A percentile compares a stretch with the other conserved stretches of the same genome.
phyloP scores from a whole-genome alignment of 2,888 invertebrate species.

The Acronicta alni region DNA sequence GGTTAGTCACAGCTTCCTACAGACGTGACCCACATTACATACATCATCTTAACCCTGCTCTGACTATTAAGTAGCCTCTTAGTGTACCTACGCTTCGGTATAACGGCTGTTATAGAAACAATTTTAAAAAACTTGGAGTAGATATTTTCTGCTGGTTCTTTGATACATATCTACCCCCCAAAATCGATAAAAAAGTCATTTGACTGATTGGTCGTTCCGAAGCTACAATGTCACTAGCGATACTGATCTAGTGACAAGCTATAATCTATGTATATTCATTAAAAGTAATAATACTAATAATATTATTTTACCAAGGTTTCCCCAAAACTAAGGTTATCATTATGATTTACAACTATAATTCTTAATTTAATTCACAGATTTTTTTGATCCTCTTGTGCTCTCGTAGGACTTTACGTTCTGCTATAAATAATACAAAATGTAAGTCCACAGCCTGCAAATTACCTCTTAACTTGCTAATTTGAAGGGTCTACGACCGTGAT shows the following conservation, averaged over 20 bases:
- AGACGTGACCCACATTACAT: slow-evolving; percentile 67
- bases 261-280: background rate
- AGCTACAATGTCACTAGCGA: slow-evolving; percentile 6
- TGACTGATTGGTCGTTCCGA: slow-evolving; percentile 16
- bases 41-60: slow-evolving; percentile 25
- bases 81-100: background rate
- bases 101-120: slow-evolving; percentile 7
- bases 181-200: slow-evolving; percentile 37
- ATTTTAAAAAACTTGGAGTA: background rate
- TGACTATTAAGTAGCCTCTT: slow-evolving; percentile 29
- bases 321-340: too few relatives aligned
- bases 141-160: background rate
- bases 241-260: slow-evolving; percentile 16
- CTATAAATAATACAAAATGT: slow-evolving; percentile 36
- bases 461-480: slow-evolving; percentile 37
- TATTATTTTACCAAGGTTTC: background rate
- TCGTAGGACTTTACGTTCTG: slow-evolving; percentile 19
- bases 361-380: slow-evolving; percentile 22
- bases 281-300: background rate
- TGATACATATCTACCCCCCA: slow-evolving; percentile 1
- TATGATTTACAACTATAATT: slow-evolving; percentile 31
- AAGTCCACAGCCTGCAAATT: slow-evolving; percentile 32
- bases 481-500: slow-evolving; percentile 33
- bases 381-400: slow-evolving; percentile 16
- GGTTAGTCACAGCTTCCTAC: slow-evolving; percentile 67